phyloP scores from a whole-genome alignment of 2,113 vertebrate species.

The Pitta sordida region DNA sequence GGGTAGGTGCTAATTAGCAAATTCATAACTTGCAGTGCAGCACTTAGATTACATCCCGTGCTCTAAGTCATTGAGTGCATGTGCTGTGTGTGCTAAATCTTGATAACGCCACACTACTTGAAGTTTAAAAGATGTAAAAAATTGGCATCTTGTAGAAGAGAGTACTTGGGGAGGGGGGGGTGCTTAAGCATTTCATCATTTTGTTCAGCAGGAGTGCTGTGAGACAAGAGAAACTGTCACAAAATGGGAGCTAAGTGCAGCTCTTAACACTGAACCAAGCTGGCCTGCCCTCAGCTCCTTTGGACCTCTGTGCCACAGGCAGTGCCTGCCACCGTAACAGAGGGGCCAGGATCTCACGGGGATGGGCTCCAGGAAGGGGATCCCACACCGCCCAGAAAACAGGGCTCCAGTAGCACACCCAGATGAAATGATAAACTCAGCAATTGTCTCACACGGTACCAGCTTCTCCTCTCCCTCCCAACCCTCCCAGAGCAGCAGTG shows the following conservation, averaged over 20 bases:
- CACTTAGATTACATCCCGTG: neutral
- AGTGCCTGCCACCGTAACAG: accelerated
- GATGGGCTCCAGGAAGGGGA: neutral
- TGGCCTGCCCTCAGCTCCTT: neutral
- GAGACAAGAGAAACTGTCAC: neutral
- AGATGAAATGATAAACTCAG: neutral
- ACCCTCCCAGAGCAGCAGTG: neutral
- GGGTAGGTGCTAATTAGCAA: neutral
- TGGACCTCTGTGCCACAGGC: accelerated
- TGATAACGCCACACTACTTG: accelerated
- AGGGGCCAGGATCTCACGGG: accelerated
- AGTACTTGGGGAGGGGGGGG: accelerated
- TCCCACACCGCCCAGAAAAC: accelerated
- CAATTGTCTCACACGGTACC: accelerated
- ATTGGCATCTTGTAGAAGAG: neutral
- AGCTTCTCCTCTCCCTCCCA: neutral
- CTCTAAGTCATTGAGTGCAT: neutral
- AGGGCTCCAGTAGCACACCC: neutral
- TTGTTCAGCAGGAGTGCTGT: neutral
- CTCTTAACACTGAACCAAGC: too few species aligned
- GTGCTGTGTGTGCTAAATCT: neutral
- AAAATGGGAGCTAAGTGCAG: accelerated
- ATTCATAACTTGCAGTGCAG: neutral
- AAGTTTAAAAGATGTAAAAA: neutral
- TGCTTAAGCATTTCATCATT: neutral